A percentile compares a stretch with the other conserved stretches of the same genome.
Conservation (phyloP, 2,888 invertebrate species). For the Xylota sylvarum region DNA sequence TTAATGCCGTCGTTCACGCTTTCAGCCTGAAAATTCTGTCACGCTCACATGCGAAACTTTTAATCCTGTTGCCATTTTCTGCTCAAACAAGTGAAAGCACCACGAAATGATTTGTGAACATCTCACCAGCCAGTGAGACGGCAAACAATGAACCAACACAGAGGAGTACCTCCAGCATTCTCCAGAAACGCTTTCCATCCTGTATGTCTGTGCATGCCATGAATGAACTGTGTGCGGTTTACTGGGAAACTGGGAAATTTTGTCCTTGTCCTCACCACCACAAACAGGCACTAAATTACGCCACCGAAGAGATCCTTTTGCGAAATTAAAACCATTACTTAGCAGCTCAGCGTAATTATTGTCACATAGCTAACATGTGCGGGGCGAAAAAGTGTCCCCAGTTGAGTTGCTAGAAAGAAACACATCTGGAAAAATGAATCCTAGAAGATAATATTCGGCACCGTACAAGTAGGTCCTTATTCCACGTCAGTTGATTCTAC, state of each 20-base stretch:
- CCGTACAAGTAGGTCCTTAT: background rate
- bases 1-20: constrained; percentile 6
- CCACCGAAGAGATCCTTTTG: constrained; percentile 40
- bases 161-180: background rate
- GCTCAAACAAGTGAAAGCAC: constrained; percentile 54
- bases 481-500: background rate
- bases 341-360: constrained; percentile 63
- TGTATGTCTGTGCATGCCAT: constrained; percentile 1
- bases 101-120: constrained; percentile 60
- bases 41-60: constrained; percentile 40
- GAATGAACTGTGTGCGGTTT: constrained; percentile 45
- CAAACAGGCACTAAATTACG: constrained; percentile 49
- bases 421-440: constrained; percentile 31
- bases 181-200: background rate
- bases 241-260: constrained; percentile 23
- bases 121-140: constrained; percentile 19
- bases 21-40: constrained; percentile 7
- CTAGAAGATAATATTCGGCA: constrained; percentile 29
- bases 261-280: constrained; percentile 30
- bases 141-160: constrained; percentile 20
- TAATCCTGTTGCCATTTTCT: constrained; percentile 52
- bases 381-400: background rate
- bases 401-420: background rate
- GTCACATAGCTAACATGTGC: constrained; percentile 29
- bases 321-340: constrained; percentile 68